Conservation (phyloP, 2,888 invertebrate genomes). For the Omphaloscelis lunosa region DNA sequence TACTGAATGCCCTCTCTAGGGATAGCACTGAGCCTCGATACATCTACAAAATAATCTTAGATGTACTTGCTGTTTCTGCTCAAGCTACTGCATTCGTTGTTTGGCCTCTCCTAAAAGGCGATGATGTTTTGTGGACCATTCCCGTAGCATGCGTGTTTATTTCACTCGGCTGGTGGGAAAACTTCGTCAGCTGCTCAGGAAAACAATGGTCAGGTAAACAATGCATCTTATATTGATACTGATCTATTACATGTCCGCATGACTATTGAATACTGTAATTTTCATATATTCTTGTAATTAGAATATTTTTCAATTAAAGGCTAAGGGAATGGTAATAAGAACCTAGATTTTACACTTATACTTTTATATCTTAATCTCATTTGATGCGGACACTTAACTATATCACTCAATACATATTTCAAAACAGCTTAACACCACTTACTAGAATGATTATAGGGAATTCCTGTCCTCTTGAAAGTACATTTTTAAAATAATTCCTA, state of each 20-base stretch:
- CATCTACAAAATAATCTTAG: slow-evolving; percentile 85
- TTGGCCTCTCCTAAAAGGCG: slow-evolving; percentile 92
- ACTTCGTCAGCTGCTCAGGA: slow-evolving; percentile 91
- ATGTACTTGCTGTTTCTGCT: slow-evolving; percentile 91
- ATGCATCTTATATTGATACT: slow-evolving; percentile 6
- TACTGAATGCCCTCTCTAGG: slow-evolving; percentile 91
- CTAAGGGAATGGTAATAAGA: not conserved
- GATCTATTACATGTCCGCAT: not conserved
- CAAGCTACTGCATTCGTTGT: slow-evolving; percentile 93
- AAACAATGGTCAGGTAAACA: slow-evolving; percentile 77
- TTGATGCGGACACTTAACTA: slow-evolving; percentile 25
- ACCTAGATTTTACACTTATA: not conserved
- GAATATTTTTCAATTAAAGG: not conserved
- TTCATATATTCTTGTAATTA: not conserved
- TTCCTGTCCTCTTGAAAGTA: slow-evolving; percentile 17
- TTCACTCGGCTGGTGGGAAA: slow-evolving; percentile 96
- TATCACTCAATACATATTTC: not conserved
- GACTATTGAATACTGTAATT: slow-evolving; percentile 5
- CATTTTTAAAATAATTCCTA: slow-evolving; percentile 7
- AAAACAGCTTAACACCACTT: slow-evolving; percentile 7
- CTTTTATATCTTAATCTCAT: slow-evolving; percentile 5
- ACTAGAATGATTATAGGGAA: not conserved
- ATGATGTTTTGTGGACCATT: slow-evolving; percentile 90
- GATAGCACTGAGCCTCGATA: slow-evolving; percentile 81
- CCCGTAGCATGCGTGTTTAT: slow-evolving; percentile 92